Base-by-base conservation (phyloP, 2,888 invertebrate species). In the Anarsia innoxiella region DNA sequence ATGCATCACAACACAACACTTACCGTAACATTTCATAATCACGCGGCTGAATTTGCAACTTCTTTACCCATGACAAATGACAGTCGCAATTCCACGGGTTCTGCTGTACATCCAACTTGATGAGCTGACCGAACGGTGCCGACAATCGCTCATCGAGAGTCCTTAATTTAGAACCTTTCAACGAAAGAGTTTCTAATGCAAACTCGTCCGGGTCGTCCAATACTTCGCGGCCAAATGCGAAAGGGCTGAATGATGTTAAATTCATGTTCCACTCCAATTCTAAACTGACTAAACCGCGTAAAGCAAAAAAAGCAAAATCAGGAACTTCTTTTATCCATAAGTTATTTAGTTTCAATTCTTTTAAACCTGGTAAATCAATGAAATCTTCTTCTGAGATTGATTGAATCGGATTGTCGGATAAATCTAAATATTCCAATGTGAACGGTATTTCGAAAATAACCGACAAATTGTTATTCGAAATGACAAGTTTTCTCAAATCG, bases 31-130 rank as follows among this genome's bases (percentile, higher is more conserved):
- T 77, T 2, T 78, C 73, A 25, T 71, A 74, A 46, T 76, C 66
- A 9, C 71, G 62, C 1, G 64, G 63, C 0, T 71, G 51, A 36
- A 87, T 74, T 52, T 84, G 82, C 19, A 84, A 47, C 4, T 58
- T 36, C 48, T 76, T 76, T 10, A 87, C 32, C 88, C 88, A 88
- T 12, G 65, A 54, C 30, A 90, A 67, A 11, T 80, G 70, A 54
- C 91, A 91, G 51, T 91, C 89, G 48, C 91, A 91, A 6, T 66
- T 65, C 90, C 90, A 90, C 0, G 87, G 87, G 58, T 90, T 90
- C 1, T 86, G 85, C 47, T 88, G 87, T 6, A 90, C 49, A 48
- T 88, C 88, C 30, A 90, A 44, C 26, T 68, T 53, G 1, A 66
- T 42, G 1, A 84, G 56, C 29, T 73, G 77, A 9, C 86, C 82